phyloP scores from a whole-genome alignment of 2,888 invertebrate genomes.

The Noctua pronuba region DNA sequence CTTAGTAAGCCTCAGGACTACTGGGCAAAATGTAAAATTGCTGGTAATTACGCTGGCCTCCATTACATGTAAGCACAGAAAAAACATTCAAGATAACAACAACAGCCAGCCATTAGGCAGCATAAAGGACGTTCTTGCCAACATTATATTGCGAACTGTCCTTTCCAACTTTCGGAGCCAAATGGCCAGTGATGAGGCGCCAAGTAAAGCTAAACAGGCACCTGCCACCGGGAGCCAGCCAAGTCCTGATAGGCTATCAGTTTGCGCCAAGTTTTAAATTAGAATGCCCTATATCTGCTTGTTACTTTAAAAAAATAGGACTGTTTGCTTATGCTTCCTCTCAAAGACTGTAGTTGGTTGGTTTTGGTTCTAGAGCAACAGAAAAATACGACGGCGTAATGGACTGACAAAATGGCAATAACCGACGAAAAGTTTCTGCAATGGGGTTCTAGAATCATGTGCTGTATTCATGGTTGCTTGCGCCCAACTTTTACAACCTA shows the following conservation, averaged over 20 bases:
- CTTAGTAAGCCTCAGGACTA: neutral
- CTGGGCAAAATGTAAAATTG: neutral
- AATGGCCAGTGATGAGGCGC: conserved; percentile 75
- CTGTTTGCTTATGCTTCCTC: neutral
- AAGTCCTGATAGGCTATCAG: conserved; percentile 69
- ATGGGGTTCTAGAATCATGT: neutral
- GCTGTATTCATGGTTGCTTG: too few species aligned
- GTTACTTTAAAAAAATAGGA: neutral
- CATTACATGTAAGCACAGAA: conserved; percentile 16
- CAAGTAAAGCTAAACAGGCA: conserved; percentile 76
- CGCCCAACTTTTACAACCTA: too few species aligned
- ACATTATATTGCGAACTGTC: conserved; percentile 68
- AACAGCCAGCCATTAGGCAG: conserved; percentile 36
- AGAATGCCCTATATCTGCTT: conserved; percentile 52
- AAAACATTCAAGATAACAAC: conserved; percentile 44
- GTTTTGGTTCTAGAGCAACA: neutral
- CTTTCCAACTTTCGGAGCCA: conserved; percentile 70
- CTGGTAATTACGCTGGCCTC: neutral
- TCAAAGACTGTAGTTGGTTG: neutral
- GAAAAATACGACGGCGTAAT: too few species aligned
- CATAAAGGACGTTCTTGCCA: conserved; percentile 67
- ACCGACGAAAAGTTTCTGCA: neutral
- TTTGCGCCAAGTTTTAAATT: conserved; percentile 82
- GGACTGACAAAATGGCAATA: neutral
- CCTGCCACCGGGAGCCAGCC: conserved; percentile 76